Evolutionary conservation across 2,888 invertebrate species (phyloP).

Genomic region (Diarsia mendica): DNA sequence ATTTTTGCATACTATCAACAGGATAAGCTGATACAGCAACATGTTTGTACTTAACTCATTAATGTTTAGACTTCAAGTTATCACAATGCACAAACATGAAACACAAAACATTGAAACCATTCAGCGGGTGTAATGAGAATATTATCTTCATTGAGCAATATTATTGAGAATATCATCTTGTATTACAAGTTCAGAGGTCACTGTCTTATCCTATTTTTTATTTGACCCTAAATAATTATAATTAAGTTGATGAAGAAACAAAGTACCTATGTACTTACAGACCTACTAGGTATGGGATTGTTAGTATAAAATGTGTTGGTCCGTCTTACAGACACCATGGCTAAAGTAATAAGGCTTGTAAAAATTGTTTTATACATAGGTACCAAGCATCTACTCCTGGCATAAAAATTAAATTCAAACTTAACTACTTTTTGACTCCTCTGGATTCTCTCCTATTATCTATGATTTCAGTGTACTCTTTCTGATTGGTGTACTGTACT

Average conservation of each 20-base stretch:
- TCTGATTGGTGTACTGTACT: no score
- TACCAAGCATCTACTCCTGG: neutral
- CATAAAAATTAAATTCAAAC: neutral
- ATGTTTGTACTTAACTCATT: constrained; percentile 29
- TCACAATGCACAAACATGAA: constrained; percentile 18
- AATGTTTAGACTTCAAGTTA: constrained; percentile 38
- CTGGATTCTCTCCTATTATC: neutral
- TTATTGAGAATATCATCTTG: constrained; percentile 34
- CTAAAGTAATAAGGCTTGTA: neutral
- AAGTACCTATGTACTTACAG: neutral
- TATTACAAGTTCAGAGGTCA: constrained; percentile 8
- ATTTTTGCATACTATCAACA: constrained; percentile 48
- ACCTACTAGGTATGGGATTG: neutral
- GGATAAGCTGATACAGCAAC: neutral
- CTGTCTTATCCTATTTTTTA: neutral
- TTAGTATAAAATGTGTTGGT: neutral
- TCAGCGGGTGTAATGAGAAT: constrained; percentile 29
- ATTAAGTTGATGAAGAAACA: neutral
- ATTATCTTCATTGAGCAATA: constrained; percentile 24
- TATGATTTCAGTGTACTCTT: neutral
- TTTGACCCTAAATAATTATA: neutral
- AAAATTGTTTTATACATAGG: neutral
- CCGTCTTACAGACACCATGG: neutral
- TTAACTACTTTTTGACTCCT: neutral
- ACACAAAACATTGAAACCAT: constrained; percentile 47